Evolutionary conservation across 1,140 invertebrate genomes (phyloP).

Genomic region (Euwallacea similis): DNA sequence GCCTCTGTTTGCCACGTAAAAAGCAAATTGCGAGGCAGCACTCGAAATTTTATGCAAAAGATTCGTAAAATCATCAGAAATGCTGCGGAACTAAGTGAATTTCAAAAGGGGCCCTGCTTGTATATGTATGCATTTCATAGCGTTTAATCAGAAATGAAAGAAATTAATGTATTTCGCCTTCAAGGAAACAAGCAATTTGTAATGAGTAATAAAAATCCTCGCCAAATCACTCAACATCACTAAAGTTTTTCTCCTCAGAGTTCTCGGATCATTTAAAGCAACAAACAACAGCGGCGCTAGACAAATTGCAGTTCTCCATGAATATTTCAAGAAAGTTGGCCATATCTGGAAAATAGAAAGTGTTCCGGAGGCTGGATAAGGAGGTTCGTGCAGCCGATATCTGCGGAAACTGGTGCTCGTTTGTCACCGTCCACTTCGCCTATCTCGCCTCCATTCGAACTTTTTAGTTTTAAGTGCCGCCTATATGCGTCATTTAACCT

Average conservation of each 20-base stretch:
- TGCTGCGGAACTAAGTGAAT: slow-evolving; percentile 1
- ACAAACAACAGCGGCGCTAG: slow-evolving; percentile 9
- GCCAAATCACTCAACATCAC: too few species aligned
- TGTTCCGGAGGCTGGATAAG: slow-evolving; percentile 5
- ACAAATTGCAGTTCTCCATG: slow-evolving; percentile 11
- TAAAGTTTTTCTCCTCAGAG: too few species aligned
- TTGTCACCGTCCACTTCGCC: slow-evolving; percentile 24
- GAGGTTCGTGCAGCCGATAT: slow-evolving; percentile 9
- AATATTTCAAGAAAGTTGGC: slow-evolving; percentile 19
- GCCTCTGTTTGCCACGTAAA: background rate
- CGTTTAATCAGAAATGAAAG: too few species aligned
- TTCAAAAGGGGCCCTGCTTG: background rate
- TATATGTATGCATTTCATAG: background rate
- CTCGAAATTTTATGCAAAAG: slow-evolving; percentile 14
- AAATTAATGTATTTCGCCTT: too few species aligned
- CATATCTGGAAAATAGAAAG: slow-evolving; percentile 12
- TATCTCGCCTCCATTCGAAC: slow-evolving; percentile 19
- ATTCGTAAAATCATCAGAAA: slow-evolving; percentile 7
- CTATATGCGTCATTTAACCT: slow-evolving; percentile 23
- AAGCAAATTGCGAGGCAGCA: slow-evolving; percentile 9
- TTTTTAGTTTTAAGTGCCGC: slow-evolving; percentile 24
- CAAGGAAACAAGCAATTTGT: too few species aligned
- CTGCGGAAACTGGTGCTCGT: slow-evolving; percentile 11
- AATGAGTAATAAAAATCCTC: too few species aligned
- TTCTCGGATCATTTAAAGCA: background rate